Percentiles rank a stretch among this genome's conserved stretches.
Conservation (phyloP, 2,888 invertebrate genomes). For the Spodoptera exigua region DNA sequence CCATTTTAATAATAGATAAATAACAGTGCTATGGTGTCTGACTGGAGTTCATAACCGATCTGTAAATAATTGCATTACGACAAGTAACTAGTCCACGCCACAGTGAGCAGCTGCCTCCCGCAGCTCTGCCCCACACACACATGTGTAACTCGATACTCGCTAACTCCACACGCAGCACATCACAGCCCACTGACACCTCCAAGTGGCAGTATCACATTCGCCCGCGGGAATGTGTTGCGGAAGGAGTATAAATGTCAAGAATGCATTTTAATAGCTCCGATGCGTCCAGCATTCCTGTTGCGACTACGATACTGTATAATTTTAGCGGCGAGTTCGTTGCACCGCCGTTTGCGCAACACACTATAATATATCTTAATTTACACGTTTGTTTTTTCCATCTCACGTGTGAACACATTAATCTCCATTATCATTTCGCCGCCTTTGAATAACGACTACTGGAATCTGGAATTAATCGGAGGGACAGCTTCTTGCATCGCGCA, state of each 20-base stretch:
- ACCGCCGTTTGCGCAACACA: slow-evolving; percentile 76
- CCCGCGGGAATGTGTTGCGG: slow-evolving; percentile 64
- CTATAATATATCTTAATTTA: slow-evolving; percentile 64
- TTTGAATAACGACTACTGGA: slow-evolving; percentile 39
- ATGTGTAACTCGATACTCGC: slow-evolving; percentile 39
- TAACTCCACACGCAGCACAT: slow-evolving; percentile 39
- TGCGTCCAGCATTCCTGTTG: slow-evolving; percentile 77
- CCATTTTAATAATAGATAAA: slow-evolving; percentile 3
- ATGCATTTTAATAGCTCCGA: slow-evolving; percentile 81
- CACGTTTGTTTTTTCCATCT: slow-evolving; percentile 55
- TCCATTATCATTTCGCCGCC: slow-evolving; percentile 52
- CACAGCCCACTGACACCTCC: slow-evolving; percentile 38
- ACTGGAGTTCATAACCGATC: slow-evolving; percentile 20
- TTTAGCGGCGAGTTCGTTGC: slow-evolving; percentile 82
- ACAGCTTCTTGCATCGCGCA: slow-evolving; percentile 39
- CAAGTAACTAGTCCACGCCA: slow-evolving; percentile 22
- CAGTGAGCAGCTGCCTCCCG: slow-evolving; percentile 21
- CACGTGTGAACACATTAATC: slow-evolving; percentile 50
- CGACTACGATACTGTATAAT: slow-evolving; percentile 74
- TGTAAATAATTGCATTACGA: slow-evolving; percentile 28
- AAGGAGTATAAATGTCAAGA: slow-evolving; percentile 76
- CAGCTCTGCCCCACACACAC: slow-evolving; percentile 21
- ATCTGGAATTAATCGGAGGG: slow-evolving; percentile 31
- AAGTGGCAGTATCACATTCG: slow-evolving; percentile 52
- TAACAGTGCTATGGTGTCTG: slow-evolving; percentile 7